A percentile compares a stretch with the other conserved stretches of the same genome.
Evolutionary conservation across 1,140 invertebrate species (phyloP).

Genomic region (Leptinotarsa defecta): DNA sequence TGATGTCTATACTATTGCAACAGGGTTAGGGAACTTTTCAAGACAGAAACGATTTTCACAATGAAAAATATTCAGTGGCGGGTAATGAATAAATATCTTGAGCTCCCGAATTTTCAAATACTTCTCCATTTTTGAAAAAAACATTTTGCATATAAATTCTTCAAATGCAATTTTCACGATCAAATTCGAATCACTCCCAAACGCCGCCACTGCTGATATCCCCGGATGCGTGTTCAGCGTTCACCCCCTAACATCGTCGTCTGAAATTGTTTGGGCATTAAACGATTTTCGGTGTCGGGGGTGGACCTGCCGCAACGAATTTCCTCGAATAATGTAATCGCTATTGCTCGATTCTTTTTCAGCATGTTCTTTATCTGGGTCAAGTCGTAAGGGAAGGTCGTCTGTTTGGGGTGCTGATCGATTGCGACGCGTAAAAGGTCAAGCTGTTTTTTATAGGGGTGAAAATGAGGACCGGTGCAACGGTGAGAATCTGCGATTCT

Average conservation of each 20-base stretch:
- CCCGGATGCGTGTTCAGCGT: slow-evolving; percentile 5
- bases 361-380: slow-evolving; percentile 21
- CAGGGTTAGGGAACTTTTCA: too few species aligned
- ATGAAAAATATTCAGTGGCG: too few species aligned
- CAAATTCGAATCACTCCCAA: not conserved
- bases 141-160: too few species aligned
- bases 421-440: slow-evolving; percentile 1
- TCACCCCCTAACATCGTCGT: slow-evolving; percentile 15
- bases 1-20: too few species aligned
- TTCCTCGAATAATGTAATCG: slow-evolving; percentile 23
- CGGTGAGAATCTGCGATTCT: too few species aligned
- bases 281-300: slow-evolving; percentile 21
- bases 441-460: not conserved
- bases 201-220: not conserved
- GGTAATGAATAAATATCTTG: too few species aligned
- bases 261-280: slow-evolving; percentile 22
- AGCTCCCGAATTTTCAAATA: too few species aligned
- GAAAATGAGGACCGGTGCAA: too few species aligned
- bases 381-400: slow-evolving; percentile 25
- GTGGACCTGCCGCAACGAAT: slow-evolving; percentile 14
- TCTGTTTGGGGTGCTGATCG: slow-evolving; percentile 18
- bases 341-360: slow-evolving; percentile 16
- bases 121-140: too few species aligned
- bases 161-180: too few species aligned
- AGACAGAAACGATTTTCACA: too few species aligned